Evolutionary conservation across 2,888 invertebrate genomes (phyloP).

Genomic region (Caenorhabditis becei): DNA sequence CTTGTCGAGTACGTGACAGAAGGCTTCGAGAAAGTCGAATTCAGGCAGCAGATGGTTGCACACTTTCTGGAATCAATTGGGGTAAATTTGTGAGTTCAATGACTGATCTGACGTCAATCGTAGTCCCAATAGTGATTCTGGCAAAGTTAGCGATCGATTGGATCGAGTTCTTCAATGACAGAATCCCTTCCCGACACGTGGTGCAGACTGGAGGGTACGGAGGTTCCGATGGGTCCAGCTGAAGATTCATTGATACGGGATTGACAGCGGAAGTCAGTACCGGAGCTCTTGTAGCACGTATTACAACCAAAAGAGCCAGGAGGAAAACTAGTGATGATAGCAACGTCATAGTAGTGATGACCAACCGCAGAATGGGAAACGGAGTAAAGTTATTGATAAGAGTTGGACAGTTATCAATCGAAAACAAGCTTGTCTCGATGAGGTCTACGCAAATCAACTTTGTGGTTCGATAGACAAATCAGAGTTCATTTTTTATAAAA

Average conservation of each 20-base stretch:
- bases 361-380: not conserved
- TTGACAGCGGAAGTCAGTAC: not conserved
- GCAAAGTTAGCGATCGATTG: constrained; percentile 31
- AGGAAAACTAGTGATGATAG: not conserved
- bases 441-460: not conserved
- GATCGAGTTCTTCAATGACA: constrained; percentile 34
- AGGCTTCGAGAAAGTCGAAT: constrained; percentile 40
- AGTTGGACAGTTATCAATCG: not conserved
- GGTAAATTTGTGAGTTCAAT: not conserved
- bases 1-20: constrained; percentile 43
- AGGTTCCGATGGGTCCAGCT: constrained; percentile 11
- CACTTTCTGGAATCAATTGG: constrained; percentile 27
- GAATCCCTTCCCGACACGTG: constrained; percentile 35
- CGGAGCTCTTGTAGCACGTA: not conserved
- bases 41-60: constrained; percentile 35
- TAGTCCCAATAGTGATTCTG: constrained; percentile 25
- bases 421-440: not conserved
- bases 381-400: not conserved
- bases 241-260: not conserved
- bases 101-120: constrained; percentile 5
- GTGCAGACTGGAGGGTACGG: constrained; percentile 26
- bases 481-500: not conserved
- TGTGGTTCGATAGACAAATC: not conserved
- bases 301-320: not conserved
- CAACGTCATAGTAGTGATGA: too few relatives aligned